A percentile compares a stretch with the other conserved stretches of the same genome.
Conservation (phyloP, 2,888 invertebrate genomes). For the Graphium colonna region DNA sequence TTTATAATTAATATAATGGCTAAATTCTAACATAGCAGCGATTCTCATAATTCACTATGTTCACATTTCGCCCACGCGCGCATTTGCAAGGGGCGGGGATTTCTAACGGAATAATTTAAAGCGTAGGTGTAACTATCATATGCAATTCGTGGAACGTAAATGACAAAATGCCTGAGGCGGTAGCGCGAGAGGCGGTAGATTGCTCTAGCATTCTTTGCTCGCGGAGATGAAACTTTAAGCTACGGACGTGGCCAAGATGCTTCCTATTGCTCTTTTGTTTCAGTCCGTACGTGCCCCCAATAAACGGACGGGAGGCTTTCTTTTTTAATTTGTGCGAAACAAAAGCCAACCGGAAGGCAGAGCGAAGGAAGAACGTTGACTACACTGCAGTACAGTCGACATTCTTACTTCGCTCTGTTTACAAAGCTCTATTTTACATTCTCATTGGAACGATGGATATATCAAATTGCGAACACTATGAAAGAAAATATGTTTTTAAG, state of each 20-base stretch:
- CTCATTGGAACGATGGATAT: not conserved
- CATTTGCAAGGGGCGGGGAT: constrained; percentile 12
- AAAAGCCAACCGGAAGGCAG: not conserved
- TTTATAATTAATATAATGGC: too few relatives aligned
- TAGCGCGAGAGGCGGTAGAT: constrained; percentile 27
- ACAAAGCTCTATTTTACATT: not conserved
- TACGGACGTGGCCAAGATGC: constrained; percentile 26
- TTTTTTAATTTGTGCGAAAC: not conserved
- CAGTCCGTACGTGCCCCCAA: constrained; percentile 9
- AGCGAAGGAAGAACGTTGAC: too few relatives aligned
- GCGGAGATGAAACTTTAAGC: constrained; percentile 32
- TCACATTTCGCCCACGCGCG: not conserved
- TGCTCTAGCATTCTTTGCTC: constrained; percentile 22
- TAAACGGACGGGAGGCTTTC: not conserved
- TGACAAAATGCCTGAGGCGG: constrained; percentile 32
- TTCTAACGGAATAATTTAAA: constrained; percentile 7
- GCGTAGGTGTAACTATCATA: constrained; percentile 14
- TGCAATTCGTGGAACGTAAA: constrained; percentile 22
- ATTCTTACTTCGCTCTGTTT: too few relatives aligned
- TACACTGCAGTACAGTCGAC: too few relatives aligned
- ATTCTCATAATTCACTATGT: not conserved
- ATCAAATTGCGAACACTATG: not conserved
- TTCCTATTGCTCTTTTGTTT: constrained; percentile 26
- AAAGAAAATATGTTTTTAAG: too few relatives aligned
- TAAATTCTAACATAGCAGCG: too few relatives aligned